Base-by-base conservation (phyloP, 2,888 invertebrate genomes). In the Ceraclea dissimilis region DNA sequence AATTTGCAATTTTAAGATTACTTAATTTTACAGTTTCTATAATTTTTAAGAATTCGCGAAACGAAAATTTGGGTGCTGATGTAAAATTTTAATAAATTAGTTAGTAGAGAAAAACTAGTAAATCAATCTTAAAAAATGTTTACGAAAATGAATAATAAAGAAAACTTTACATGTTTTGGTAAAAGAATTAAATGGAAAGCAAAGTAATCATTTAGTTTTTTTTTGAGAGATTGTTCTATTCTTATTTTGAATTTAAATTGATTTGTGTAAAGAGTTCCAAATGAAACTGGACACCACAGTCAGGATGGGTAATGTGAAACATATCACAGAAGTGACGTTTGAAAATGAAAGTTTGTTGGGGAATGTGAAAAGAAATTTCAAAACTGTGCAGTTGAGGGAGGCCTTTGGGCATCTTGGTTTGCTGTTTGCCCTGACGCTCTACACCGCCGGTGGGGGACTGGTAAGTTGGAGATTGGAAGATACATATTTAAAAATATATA, bases 391-490 rank as follows among this genome's bases (percentile, higher is more conserved):
- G 67, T 77, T 88, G 51, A 83, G 86, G 68, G 79, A 81, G 16
- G 82, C 84, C 13, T 67, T 86, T 51, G 85, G 87, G 56, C 90
- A 90, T 65, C 74, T 86, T 52, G 89, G 88, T 48, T 75, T 91
- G 60, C 77, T 90, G 60, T 78, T 88, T 49, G 84, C 87, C 1
- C 76, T 91, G 54, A 88, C 87, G 79, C 74, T 85, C 57, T 91
- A 90, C 67, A 89, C 89, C 0, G 84, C 83, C 26, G 82, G 85
- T 51, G 91, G 91, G 53, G 91, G 90, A 63, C 72, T 88, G 82
- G 90, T 90, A 75, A 81, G 84, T 76, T 4, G 26, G 10, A 11
- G 18, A 17, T 16, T 44, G 13, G 16, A 11, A 44, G 6, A 44
- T n/a, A n/a, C n/a, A 33, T 33, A 33, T 33, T 33, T 33, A 11